These are phyloP conservation scores for Leptarthrus brevirostris DNA, from an alignment of 2,888 invertebrate species.

Conservation along the genomic window DNA sequence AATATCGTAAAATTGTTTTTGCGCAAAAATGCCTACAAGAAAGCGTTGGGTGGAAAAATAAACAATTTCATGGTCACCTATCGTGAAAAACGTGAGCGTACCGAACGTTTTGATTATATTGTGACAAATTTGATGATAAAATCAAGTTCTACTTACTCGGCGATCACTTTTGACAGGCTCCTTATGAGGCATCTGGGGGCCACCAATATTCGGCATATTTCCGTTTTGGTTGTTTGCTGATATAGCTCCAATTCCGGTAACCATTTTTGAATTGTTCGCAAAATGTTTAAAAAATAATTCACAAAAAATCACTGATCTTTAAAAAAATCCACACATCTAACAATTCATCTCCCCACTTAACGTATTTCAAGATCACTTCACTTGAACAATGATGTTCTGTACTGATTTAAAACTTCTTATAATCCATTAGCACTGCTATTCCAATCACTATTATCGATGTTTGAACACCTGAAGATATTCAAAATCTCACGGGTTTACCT, in stretches of 20 bases:
- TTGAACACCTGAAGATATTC: no score
- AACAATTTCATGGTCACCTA: background rate
- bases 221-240: conserved; percentile 59
- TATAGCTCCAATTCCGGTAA: conserved; percentile 64
- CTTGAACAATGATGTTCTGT: background rate
- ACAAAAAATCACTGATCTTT: background rate
- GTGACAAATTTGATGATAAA: background rate
- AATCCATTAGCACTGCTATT: background rate
- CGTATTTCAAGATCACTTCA: background rate
- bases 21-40: background rate
- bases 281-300: background rate
- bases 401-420: background rate
- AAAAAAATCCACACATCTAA: background rate
- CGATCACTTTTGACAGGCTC: conserved; percentile 65
- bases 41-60: background rate
- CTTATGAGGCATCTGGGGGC: conserved; percentile 56
- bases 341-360: background rate
- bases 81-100: conserved; percentile 10
- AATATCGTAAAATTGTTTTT: background rate
- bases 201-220: conserved; percentile 58
- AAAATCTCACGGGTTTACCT: background rate
- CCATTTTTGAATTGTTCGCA: conserved; percentile 58
- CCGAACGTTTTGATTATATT: background rate
- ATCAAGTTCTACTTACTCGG: conserved; percentile 63
- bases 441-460: no score